Evolutionary conservation across 2,888 invertebrate genomes (phyloP), one percentile per base, ranked within the genome.

Genomic region (Amblyjoppa proteus): DNA sequence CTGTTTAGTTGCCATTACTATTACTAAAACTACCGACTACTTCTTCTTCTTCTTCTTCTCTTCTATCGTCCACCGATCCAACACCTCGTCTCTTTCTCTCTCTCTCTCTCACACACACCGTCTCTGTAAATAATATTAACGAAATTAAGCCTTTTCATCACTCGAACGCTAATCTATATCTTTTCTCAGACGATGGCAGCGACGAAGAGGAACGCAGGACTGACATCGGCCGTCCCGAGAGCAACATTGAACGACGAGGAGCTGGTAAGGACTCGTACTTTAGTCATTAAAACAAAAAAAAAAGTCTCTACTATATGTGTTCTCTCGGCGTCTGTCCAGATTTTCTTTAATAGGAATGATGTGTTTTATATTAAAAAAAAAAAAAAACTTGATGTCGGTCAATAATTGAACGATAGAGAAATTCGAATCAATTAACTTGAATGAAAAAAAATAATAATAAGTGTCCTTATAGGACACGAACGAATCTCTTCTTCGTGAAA

Each of bases 231-330:
- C 49, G 98, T 99, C 38, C 99, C 99, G 76, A 96, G 99, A 90
- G 99, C 99, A 66, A 99, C 99, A 0, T 96, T 99, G 79, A 99
- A 99, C 93, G 99, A 99, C 94, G 99, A 99, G 95, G 99, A 99
- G 95, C 95, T 99, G 97, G 99, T 99, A 96, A 96, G 97, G 84
- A 76, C 70, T 82, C 82, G 81, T 81, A 73, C 71, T 85, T 85
- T 81, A 81, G 83, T 70, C 69, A 80, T 81, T 80, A 70, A 78
- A 74, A 28, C 73, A 69, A 20, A 28, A 75, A 69, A 69, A 20
- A 31, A 69, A 28, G 13, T 56, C 28, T 13, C 66, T 53, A 58
- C 16, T 73, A 58, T 74, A 77, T 68, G 51, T 81, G 38, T 69
- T 20, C 70, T 75, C 53, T 34, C 31, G 38, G 11, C 51, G 71